Evolutionary conservation across 2,888 invertebrate genomes (phyloP).

Genomic region (Agriopis marginaria): DNA sequence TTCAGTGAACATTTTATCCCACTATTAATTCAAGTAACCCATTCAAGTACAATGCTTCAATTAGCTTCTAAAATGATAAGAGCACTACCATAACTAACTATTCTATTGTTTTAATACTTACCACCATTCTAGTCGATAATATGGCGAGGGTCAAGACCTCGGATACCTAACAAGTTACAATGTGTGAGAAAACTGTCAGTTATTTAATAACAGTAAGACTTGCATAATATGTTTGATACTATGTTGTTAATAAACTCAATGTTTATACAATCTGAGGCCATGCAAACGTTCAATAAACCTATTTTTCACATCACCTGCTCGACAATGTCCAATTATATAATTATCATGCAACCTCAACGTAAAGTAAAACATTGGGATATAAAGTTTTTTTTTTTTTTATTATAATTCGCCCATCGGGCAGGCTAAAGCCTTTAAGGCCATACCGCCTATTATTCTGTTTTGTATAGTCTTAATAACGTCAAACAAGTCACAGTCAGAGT

Average conservation of each 20-base stretch:
- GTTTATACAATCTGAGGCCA: background rate
- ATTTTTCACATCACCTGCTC: too few species aligned
- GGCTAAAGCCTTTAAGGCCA: too few species aligned
- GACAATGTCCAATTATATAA: too few species aligned
- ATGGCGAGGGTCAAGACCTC: conserved; percentile 28
- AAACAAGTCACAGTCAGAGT: too few species aligned
- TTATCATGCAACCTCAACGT: too few species aligned
- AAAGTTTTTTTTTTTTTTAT: too few species aligned
- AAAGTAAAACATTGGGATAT: too few species aligned
- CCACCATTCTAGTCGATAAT: conserved; percentile 5
- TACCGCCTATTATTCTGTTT: too few species aligned
- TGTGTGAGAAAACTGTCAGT: conserved; percentile 37
- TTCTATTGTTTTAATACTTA: conserved; percentile 22
- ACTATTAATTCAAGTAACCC: background rate
- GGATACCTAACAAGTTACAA: background rate
- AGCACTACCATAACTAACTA: conserved; percentile 1
- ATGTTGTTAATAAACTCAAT: conserved; percentile 7
- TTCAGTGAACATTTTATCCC: conserved; percentile 5
- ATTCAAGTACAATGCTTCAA: conserved; percentile 25
- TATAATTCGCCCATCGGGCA: too few species aligned
- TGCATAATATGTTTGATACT: conserved; percentile 34
- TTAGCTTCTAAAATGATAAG: conserved; percentile 15
- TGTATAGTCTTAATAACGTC: too few species aligned
- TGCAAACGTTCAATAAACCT: background rate
- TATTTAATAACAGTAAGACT: conserved; percentile 41